phyloP scores from a whole-genome alignment of 1,140 invertebrate species.

The Drosophila pachea region DNA sequence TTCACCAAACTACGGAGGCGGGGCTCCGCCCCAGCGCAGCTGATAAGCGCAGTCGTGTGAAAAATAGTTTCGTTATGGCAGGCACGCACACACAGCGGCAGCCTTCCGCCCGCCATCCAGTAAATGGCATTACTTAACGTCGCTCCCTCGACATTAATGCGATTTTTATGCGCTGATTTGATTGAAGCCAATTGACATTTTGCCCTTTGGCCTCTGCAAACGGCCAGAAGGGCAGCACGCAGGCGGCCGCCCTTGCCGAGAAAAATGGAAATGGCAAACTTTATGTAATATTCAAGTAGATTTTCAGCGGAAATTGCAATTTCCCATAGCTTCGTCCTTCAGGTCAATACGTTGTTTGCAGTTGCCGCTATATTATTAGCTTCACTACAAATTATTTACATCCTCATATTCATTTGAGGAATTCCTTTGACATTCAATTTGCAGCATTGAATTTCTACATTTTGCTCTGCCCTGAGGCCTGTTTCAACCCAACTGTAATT shows the following conservation, averaged over 20 bases:
- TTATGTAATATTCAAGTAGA: conserved; percentile 5
- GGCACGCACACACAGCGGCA: conserved; percentile 40
- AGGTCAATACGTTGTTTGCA: conserved; percentile 3
- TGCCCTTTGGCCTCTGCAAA: conserved; percentile 25
- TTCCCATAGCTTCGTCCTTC: neutral
- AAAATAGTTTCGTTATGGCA: conserved; percentile 56
- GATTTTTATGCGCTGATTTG: conserved; percentile 67
- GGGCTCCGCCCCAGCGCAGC: neutral
- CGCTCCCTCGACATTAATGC: conserved; percentile 52
- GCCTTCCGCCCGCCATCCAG: neutral
- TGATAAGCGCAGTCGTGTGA: conserved; percentile 49
- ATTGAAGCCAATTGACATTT: conserved; percentile 70
- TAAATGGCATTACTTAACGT: conserved; percentile 37
- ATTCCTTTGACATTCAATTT: too few species aligned
- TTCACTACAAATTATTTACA: too few species aligned
- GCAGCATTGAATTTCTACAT: too few species aligned
- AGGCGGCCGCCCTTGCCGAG: too few species aligned
- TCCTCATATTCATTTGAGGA: too few species aligned
- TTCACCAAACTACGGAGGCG: conserved; percentile 25
- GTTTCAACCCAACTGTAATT: too few species aligned
- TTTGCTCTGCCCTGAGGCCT: too few species aligned
- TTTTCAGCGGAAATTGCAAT: conserved; percentile 14
- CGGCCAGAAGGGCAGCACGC: neutral
- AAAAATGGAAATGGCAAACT: conserved; percentile 11
- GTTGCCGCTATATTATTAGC: too few species aligned